These are phyloP conservation scores for Eucriotettix oculatus DNA, from an alignment of 2,888 invertebrate species.

Conservation along the genomic window DNA sequence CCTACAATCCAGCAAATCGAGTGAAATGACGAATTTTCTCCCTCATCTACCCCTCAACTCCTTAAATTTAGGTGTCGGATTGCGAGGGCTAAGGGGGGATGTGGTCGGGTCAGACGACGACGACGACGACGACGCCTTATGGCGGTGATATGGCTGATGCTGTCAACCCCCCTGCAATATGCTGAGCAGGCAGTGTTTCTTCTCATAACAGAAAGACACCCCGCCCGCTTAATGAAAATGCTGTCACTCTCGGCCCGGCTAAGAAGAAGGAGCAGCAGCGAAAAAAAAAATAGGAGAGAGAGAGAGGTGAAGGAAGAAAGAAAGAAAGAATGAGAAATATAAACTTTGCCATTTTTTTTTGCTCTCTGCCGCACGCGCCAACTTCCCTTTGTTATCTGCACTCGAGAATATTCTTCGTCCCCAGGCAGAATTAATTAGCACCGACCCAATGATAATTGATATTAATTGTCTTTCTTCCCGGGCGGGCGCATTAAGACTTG, in stretches of 20 bases:
- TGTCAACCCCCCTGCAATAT: not conserved
- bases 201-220: conserved; percentile 3
- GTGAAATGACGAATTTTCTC: no score
- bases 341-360: no score
- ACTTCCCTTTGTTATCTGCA: not conserved
- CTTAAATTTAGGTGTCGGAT: no score
- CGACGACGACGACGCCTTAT: no score
- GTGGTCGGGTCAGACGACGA: no score
- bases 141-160: no score
- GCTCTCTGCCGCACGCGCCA: not conserved
- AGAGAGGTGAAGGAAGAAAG: no score
- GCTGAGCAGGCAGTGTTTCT: conserved; percentile 1
- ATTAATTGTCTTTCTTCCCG: conserved; percentile 23
- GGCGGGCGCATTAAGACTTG: conserved; percentile 17
- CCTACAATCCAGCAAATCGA: no score
- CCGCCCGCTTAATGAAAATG: conserved; percentile 4
- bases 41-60: no score
- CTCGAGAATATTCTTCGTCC: not conserved
- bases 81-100: no score
- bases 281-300: not conserved
- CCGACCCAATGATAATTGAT: conserved; percentile 21
- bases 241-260: conserved; percentile 1
- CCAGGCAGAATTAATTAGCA: conserved; percentile 19
- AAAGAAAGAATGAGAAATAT: no score
- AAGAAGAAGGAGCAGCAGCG: not conserved